Evolutionary conservation across 2,113 vertebrate genomes (phyloP).

Genomic region (Engraulis encrasicolus): DNA sequence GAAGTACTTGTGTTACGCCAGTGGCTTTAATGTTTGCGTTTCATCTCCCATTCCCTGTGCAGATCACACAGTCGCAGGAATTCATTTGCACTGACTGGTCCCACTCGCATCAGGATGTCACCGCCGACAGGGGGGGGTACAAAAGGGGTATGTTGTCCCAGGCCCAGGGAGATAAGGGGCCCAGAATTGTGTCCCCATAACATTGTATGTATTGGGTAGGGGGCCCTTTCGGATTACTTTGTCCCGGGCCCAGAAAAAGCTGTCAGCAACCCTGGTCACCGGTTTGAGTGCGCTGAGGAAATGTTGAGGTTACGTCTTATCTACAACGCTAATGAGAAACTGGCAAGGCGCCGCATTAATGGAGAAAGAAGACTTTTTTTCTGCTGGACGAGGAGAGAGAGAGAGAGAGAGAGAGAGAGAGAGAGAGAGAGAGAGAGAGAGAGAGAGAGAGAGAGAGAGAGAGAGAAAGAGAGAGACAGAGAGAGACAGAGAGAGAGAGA

Average conservation of each 20-base stretch:
- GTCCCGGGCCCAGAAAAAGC: too few relatives aligned
- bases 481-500: background rate
- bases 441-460: too few relatives aligned
- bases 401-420: background rate
- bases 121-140: too few relatives aligned
- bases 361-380: background rate
- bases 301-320: conserved; percentile 34
- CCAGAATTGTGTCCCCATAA: too few relatives aligned
- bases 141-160: too few relatives aligned
- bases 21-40: background rate
- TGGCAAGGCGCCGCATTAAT: conserved; percentile 37
- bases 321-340: conserved; percentile 48
- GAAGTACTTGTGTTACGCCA: too few relatives aligned
- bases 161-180: too few relatives aligned
- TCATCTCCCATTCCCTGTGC: background rate
- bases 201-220: too few relatives aligned
- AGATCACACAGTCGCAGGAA: conserved; percentile 10
- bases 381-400: too few relatives aligned
- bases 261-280: too few relatives aligned
- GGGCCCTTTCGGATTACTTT: too few relatives aligned
- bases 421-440: background rate
- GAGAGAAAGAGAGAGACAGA: background rate
- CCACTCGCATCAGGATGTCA: conserved; percentile 4
- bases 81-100: conserved; percentile 16
- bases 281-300: conserved; percentile 16